Conservation (phyloP, 2,888 invertebrate species). For the Polylopha cassiicola region DNA sequence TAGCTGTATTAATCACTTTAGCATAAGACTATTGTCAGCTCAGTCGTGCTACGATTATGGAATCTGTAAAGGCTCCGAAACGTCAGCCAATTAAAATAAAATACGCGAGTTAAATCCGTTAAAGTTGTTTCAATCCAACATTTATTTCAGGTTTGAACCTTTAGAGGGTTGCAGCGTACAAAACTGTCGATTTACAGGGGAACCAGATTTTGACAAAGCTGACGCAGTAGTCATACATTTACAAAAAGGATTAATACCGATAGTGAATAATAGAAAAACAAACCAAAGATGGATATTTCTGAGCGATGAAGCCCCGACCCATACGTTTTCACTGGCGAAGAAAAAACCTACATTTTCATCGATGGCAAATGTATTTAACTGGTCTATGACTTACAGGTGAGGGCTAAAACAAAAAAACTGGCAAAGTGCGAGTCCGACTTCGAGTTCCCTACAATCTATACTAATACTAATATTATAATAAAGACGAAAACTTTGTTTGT, state of each 20-base stretch:
- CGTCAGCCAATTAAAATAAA: no score
- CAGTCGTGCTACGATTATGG: no score
- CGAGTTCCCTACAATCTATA: no score
- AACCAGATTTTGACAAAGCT: conserved; percentile 61
- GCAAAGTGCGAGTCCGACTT: conserved; percentile 15
- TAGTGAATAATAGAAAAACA: conserved; percentile 36
- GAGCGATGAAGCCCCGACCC: conserved; percentile 81
- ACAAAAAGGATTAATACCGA: conserved; percentile 55
- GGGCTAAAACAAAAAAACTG: conserved; percentile 7
- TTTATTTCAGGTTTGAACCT: conserved; percentile 46
- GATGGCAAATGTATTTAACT: conserved; percentile 81
- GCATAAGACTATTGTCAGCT: no score
- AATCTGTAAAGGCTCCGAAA: no score
- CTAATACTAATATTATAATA: no score
- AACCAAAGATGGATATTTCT: conserved; percentile 83
- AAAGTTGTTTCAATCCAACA: neutral
- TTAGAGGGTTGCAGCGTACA: conserved; percentile 77
- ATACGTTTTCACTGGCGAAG: conserved; percentile 70
- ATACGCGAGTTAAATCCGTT: no score
- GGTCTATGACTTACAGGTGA: conserved; percentile 83
- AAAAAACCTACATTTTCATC: conserved; percentile 45
- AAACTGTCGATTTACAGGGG: conserved; percentile 79
- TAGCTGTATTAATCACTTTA: no score
- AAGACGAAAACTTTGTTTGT: no score
- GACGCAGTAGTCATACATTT: conserved; percentile 80